Conservation (phyloP, 2,888 invertebrate genomes). For the Andrena marginata region DNA sequence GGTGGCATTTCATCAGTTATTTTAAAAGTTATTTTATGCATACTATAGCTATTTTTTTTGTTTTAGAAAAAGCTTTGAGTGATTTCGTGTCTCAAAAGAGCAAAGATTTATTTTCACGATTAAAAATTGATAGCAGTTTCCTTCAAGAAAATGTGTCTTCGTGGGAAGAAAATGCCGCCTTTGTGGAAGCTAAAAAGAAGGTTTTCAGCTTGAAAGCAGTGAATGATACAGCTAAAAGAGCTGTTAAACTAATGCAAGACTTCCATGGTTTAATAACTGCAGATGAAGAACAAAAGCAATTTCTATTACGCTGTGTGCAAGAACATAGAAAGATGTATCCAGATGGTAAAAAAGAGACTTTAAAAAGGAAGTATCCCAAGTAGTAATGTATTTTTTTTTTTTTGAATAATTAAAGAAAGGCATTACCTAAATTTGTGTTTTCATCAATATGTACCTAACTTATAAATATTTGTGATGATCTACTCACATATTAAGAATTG, state of each 20-base stretch:
- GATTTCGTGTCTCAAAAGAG: slow-evolving; percentile 20
- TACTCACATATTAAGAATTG: no score
- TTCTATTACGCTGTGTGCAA: slow-evolving; percentile 54
- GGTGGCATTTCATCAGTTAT: no score
- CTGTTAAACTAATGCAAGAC: slow-evolving; percentile 68
- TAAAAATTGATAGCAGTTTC: slow-evolving; percentile 28
- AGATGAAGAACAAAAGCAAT: slow-evolving; percentile 70
- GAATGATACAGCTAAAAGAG: slow-evolving; percentile 69
- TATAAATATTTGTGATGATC: no score
- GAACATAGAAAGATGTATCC: no score
- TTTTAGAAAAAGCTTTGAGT: slow-evolving; percentile 20
- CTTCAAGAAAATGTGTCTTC: slow-evolving; percentile 23
- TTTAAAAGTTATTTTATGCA: no score
- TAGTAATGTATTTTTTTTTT: no score
- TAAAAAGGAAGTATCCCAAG: no score
- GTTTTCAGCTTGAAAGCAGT: slow-evolving; percentile 49
- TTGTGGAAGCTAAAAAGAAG: slow-evolving; percentile 58
- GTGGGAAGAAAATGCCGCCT: slow-evolving; percentile 55
- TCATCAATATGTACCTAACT: no score
- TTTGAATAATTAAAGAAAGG: no score
- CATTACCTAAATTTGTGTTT: no score
- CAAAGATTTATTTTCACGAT: slow-evolving; percentile 25
- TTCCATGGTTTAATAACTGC: slow-evolving; percentile 66
- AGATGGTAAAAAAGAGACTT: no score
- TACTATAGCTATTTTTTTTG: not conserved